Percentiles rank a stretch among this genome's conserved stretches.
Evolutionary conservation across 2,113 vertebrate species (phyloP).

Genomic region (pig (Sus scrofa)): T2T-Sscrofa CM000824.6:73776001-73776500

Average conservation of each 20-base stretch:
- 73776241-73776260: too few species aligned
- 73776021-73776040: too few species aligned
- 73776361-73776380: neutral
- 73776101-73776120: too few species aligned
- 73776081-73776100: too few species aligned
- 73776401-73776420: neutral
- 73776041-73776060: too few species aligned
- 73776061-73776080: too few species aligned
- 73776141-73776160: neutral
- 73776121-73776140: too few species aligned
- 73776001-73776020: too few species aligned
- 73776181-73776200: neutral
- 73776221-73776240: neutral
- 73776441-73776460: neutral
- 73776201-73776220: neutral
- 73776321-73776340: neutral
- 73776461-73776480: neutral
- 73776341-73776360: neutral
- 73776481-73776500: neutral
- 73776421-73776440: neutral
- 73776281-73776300: neutral
- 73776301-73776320: neutral
- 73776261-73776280: neutral
- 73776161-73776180: neutral
- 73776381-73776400: neutral